phyloP scores from a whole-genome alignment of 2,797 vertebrate genomes.

The Lepilemur septentrionalis region DNA sequence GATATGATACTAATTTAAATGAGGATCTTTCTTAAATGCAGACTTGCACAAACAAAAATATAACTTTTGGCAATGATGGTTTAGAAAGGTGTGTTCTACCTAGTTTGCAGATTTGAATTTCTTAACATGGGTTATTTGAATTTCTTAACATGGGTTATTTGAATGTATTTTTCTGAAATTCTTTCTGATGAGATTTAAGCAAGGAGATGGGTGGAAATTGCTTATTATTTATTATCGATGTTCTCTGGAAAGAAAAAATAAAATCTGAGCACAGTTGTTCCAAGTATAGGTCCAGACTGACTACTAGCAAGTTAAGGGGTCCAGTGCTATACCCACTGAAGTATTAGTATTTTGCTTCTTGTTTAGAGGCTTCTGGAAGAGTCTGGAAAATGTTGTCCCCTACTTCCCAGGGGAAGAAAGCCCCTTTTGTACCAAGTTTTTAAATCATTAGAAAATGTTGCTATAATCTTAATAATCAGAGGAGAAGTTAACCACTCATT shows the following conservation, averaged over 20 bases:
- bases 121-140: background rate
- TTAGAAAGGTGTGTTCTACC: background rate
- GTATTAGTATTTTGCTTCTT: background rate
- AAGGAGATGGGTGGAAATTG: background rate
- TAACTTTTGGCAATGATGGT: background rate
- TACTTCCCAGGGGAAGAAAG: slow-evolving; percentile 24
- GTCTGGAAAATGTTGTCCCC: background rate
- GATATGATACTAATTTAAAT: background rate
- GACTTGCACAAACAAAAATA: background rate
- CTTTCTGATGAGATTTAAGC: background rate
- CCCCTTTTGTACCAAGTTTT: background rate
- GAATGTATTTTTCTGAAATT: slow-evolving; percentile 1
- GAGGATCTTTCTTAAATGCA: background rate
- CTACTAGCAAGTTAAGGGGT: background rate
- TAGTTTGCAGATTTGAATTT: slow-evolving; percentile 3
- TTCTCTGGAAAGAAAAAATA: background rate
- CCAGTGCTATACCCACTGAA: background rate
- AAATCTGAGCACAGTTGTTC: background rate
- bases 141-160: background rate
- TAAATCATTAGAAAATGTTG: slow-evolving; percentile 13
- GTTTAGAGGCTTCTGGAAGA: background rate
- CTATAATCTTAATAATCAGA: background rate
- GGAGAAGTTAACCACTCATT: background rate
- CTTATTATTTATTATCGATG: background rate
- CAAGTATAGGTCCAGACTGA: background rate